Evolutionary conservation across 2,888 invertebrate species (phyloP), one percentile per base, ranked within the genome.

Genomic region (Dichetophora obliterata): DNA sequence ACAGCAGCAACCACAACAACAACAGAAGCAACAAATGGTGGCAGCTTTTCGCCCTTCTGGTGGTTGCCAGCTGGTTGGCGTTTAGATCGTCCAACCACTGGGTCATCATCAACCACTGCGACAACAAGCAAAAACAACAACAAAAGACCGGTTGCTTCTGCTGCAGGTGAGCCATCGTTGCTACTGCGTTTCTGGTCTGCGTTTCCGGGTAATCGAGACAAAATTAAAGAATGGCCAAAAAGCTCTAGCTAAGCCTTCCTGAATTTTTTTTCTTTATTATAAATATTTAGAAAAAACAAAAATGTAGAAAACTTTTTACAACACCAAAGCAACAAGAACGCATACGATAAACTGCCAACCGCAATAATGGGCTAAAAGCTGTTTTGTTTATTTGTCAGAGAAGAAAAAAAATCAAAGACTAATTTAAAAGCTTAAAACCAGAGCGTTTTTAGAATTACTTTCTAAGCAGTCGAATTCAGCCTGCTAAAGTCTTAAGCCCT

Each of bases 31-130:
- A 24, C 34, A 27, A 70, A 69, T 52, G 80, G 73, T 24, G 80
- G 77, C 8, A 37, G 16, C 11, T 81, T 83, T 34, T 81, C 84
- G 57, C 85, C 88, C 8, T 86, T 86, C 66, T 89, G 89, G 90
- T 89, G 90, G 90, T 66, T 89, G 66, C 89, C 89, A 11, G 79
- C 84, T 27, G 84, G 86, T 6, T 88, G 88, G 88, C 86, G 87
- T 43, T 75, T 85, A 50, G 86, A 89, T 78, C 83, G 84, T 14
- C 82, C 84, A 61, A 80, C 82, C 37, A 82, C 81, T 9, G 14
- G 50, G 11, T 4, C 71, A 19, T 4, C 71, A 27, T 24, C 50
- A 37, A 2, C 19, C 37, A 59, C 57, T 22, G 43, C 8, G 19
- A 61, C 71, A 66, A 22, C 59, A 72, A 37, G 50, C n/a, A 27